Conservation (phyloP, 2,888 invertebrate species). For the Dolichomitus sp. region DNA sequence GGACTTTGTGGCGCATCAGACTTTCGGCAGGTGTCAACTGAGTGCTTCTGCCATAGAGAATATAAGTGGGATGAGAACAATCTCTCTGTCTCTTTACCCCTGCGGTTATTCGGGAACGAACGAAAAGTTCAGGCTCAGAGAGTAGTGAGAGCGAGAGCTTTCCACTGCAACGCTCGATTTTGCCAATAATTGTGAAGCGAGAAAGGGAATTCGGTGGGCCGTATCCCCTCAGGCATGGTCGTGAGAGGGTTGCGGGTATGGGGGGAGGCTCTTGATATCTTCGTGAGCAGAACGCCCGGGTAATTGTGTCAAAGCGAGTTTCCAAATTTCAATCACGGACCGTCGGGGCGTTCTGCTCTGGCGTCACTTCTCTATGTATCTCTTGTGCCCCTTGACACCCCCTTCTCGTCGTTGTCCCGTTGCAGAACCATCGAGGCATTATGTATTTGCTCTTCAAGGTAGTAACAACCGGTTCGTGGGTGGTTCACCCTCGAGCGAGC, state of each 20-base stretch:
- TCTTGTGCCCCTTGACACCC: slow-evolving; percentile 59
- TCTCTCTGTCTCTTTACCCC: slow-evolving; percentile 23
- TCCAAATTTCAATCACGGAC: slow-evolving; percentile 85
- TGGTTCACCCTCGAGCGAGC: slow-evolving; percentile 78
- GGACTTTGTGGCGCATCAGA: slow-evolving; percentile 33
- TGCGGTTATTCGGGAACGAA: slow-evolving; percentile 62
- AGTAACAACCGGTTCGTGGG: slow-evolving; percentile 71
- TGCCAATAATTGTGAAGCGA: slow-evolving; percentile 74
- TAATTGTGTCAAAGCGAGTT: slow-evolving; percentile 86
- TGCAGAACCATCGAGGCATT: slow-evolving; percentile 85
- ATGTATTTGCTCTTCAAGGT: slow-evolving; percentile 85
- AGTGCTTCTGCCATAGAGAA: slow-evolving; percentile 29
- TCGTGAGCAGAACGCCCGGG: slow-evolving; percentile 75
- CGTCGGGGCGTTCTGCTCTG: slow-evolving; percentile 70
- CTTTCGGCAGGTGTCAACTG: slow-evolving; percentile 53
- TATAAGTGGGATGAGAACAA: slow-evolving; percentile 26
- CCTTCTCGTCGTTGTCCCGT: slow-evolving; percentile 69
- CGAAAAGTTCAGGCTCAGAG: slow-evolving; percentile 52
- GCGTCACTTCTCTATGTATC: slow-evolving; percentile 70
- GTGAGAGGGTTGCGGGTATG: slow-evolving; percentile 47
- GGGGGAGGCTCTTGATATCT: slow-evolving; percentile 73
- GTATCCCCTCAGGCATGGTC: slow-evolving; percentile 61
- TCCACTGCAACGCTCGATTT: slow-evolving; percentile 72
- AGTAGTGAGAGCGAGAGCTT: slow-evolving; percentile 65
- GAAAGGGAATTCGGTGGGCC: slow-evolving; percentile 72